Base-by-base conservation (phyloP, 1,140 invertebrate species). In the Fopius arisanus region DNA sequence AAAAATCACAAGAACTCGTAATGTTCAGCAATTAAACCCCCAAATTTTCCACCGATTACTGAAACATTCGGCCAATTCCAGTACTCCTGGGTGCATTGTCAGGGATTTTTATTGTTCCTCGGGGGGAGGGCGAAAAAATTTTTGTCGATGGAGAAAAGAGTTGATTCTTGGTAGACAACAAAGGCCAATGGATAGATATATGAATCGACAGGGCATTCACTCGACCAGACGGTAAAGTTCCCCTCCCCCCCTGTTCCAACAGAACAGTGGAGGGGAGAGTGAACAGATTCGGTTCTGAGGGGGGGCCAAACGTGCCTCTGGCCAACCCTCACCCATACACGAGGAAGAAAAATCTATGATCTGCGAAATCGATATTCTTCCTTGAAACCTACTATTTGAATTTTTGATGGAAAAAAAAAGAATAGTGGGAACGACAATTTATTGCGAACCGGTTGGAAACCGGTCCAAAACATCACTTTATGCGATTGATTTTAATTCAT, bases 201-300 rank as follows among this genome's bases (percentile, higher is more conserved):
- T 48, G 43, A 48, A 48, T 48, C 43, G 43, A 48, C 43, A 48
- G 43, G 43, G 43, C 43, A 48, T 48, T 48, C 43, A 48, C 43
- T 48, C 43, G 10, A n/a, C 43, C 43, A 48, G 43, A 48, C 43
- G 43, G 43, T 48, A 48, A 48, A n/a, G 43, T 19, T 48, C 43
- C 43, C 43, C 43, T 48, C 43, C 43, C 43, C 43, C 16, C n/a
- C 16, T n/a, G 14, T 19, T 2, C 9, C 43, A 0, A n/a, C n/a
- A 48, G n/a, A 48, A 5, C 16, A 12, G 43, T 16, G 43, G 43
- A 19, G 43, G 43, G 43, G n/a, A 48, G n/a, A 48, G 16, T 48
- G 43, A 48, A 48, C 43, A 48, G 43, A 48, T 48, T 48, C 43
- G 43, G 43, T 19, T 48, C n/a, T 48, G 16, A n/a, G 14, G 43